phyloP scores from a whole-genome alignment of 2,113 vertebrate species.

The Mesoclemmys tuberculata region DNA sequence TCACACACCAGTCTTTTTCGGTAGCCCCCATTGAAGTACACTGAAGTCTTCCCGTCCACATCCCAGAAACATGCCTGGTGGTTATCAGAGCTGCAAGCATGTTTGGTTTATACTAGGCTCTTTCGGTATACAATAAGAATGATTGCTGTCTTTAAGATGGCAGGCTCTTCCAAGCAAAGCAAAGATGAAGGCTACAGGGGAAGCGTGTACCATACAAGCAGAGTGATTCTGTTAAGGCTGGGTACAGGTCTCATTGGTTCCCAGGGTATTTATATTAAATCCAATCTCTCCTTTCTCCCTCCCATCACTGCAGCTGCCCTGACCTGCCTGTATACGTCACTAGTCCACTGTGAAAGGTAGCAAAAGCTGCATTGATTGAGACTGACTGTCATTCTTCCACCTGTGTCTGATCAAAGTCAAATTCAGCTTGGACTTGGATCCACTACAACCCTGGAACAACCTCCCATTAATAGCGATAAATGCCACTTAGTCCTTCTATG shows the following conservation, averaged over 20 bases:
- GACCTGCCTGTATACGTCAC: background rate
- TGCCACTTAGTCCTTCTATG: background rate
- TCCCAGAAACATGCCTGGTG: rapidly evolving
- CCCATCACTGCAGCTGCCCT: background rate
- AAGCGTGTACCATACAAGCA: rapidly evolving
- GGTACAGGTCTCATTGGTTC: background rate
- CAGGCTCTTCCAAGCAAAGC: background rate
- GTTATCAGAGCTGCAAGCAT: background rate
- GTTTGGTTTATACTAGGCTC: rapidly evolving
- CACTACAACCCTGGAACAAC: background rate
- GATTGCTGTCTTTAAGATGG: background rate
- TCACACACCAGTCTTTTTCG: background rate
- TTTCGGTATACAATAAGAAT: background rate
- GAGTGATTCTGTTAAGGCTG: background rate
- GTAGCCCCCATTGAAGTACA: background rate
- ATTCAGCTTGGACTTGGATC: background rate
- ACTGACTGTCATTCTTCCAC: rapidly evolving
- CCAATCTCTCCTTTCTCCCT: background rate
- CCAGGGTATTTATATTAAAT: background rate
- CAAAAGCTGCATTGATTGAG: rapidly evolving
- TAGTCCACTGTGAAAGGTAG: background rate
- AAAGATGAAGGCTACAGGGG: rapidly evolving
- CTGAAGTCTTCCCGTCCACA: rapidly evolving
- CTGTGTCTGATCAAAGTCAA: rapidly evolving
- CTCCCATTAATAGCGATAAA: rapidly evolving